Evolutionary conservation across 2,888 invertebrate genomes (phyloP).

Genomic region (Drosophila nr. medialis): DNA sequence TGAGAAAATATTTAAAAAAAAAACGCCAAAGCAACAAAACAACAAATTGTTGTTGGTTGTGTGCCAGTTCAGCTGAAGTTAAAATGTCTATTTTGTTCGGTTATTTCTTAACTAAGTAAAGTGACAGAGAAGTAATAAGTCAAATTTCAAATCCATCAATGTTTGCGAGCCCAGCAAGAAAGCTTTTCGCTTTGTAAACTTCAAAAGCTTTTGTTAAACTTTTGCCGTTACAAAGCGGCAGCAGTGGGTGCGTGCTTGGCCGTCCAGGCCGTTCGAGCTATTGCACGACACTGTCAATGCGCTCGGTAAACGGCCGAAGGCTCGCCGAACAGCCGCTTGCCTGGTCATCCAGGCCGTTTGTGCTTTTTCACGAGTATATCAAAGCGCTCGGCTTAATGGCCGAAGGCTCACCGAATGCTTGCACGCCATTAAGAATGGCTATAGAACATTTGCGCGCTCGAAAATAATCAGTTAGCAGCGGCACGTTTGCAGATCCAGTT

Average conservation of each 20-base stretch:
- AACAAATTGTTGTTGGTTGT: not conserved
- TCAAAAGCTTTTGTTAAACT: conserved; percentile 3
- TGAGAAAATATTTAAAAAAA: not conserved
- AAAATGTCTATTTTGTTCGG: not conserved
- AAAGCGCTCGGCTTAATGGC: not conserved
- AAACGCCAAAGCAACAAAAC: not conserved
- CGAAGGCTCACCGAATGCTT: not conserved
- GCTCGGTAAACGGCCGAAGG: not conserved
- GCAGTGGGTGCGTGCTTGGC: not conserved
- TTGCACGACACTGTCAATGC: not conserved
- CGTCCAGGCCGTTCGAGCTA: not conserved
- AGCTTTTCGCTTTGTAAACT: conserved; percentile 1
- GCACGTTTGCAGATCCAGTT: conserved; percentile 53
- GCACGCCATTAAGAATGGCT: not conserved
- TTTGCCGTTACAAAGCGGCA: conserved; percentile 5
- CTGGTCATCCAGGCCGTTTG: not conserved
- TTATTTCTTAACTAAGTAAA: not conserved
- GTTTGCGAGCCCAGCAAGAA: not conserved
- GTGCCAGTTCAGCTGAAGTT: not conserved
- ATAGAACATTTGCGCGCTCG: conserved; percentile 3
- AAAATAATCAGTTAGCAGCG: conserved; percentile 52
- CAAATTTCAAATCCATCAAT: not conserved
- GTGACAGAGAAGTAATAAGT: not conserved
- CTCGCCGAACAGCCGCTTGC: not conserved
- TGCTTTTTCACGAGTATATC: not conserved